Evolutionary conservation across 2,113 vertebrate species (phyloP).

Genomic region (Epinephelus cyanopodus): DNA sequence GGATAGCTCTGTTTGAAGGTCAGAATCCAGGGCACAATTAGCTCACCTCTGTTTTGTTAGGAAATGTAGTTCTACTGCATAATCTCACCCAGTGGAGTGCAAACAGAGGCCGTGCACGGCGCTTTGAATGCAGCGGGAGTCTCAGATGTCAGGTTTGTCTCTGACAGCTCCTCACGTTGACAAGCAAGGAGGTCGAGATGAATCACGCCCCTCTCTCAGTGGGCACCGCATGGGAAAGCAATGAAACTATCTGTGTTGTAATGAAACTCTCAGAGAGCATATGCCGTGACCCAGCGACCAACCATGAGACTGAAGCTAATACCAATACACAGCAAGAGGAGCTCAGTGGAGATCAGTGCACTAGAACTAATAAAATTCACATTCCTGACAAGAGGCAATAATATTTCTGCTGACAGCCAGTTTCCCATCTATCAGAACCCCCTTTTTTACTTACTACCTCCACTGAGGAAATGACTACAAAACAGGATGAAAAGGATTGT

Average conservation of each 20-base stretch:
- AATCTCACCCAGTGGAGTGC: constrained; percentile 23
- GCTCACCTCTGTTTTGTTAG: constrained; percentile 56
- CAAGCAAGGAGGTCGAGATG: constrained; percentile 23
- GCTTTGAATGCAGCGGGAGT: constrained; percentile 20
- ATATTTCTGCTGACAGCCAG: constrained; percentile 65
- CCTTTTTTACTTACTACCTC: constrained; percentile 40
- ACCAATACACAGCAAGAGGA: constrained; percentile 27
- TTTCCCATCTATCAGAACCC: constrained; percentile 64
- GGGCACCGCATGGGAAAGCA: constrained; percentile 4
- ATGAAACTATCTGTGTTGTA: constrained; percentile 41
- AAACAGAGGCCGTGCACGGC: neutral
- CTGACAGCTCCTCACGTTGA: constrained; percentile 34
- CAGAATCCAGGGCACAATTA: constrained; percentile 65
- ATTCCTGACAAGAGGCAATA: constrained; percentile 52
- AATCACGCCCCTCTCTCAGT: constrained; percentile 18
- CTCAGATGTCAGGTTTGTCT: neutral
- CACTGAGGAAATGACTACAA: constrained; percentile 64
- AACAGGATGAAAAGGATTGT: constrained; percentile 72
- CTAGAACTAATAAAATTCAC: constrained; percentile 67
- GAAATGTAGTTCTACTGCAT: constrained; percentile 48
- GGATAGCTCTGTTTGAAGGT: constrained; percentile 64
- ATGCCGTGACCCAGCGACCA: constrained; percentile 43
- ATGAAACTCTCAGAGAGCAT: constrained; percentile 49
- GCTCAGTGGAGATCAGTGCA: constrained; percentile 53
- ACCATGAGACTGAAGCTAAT: constrained; percentile 45